phyloP scores from a whole-genome alignment of 2,888 invertebrate species.

The Norana najaformis region DNA sequence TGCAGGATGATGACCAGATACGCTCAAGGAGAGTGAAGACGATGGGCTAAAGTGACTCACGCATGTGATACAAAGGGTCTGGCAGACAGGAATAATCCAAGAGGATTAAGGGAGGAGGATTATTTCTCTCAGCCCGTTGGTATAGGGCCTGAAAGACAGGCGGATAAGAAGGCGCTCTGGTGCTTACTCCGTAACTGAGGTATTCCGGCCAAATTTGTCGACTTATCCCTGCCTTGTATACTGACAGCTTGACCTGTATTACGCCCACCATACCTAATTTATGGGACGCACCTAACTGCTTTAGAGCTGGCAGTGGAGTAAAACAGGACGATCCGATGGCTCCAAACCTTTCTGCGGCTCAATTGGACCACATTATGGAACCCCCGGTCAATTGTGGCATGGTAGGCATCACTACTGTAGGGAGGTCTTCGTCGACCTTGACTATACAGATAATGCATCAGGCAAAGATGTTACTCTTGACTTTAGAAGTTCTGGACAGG shows the following conservation, averaged over 20 bases:
- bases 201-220: background rate
- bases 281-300: background rate
- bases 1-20: background rate
- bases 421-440: background rate
- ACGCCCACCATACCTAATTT: too few species aligned
- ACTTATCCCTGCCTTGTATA: background rate
- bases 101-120: background rate
- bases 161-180: background rate
- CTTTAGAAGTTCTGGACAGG: too few species aligned
- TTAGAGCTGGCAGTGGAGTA: background rate
- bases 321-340: too few species aligned
- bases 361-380: background rate
- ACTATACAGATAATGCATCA: too few species aligned
- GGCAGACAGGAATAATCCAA: background rate
- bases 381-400: background rate
- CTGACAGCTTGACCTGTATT: background rate
- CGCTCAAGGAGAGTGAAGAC: background rate
- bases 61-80: background rate
- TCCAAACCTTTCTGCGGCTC: too few species aligned
- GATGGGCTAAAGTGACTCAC: background rate
- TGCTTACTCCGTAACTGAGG: background rate
- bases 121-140: background rate
- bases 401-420: background rate
- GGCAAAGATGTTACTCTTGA: too few species aligned
- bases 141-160: background rate